Percentiles rank a stretch among this genome's conserved stretches.
Evolutionary conservation across 2,113 vertebrate genomes (phyloP).

Genomic region (Pelobates fuscus): DNA sequence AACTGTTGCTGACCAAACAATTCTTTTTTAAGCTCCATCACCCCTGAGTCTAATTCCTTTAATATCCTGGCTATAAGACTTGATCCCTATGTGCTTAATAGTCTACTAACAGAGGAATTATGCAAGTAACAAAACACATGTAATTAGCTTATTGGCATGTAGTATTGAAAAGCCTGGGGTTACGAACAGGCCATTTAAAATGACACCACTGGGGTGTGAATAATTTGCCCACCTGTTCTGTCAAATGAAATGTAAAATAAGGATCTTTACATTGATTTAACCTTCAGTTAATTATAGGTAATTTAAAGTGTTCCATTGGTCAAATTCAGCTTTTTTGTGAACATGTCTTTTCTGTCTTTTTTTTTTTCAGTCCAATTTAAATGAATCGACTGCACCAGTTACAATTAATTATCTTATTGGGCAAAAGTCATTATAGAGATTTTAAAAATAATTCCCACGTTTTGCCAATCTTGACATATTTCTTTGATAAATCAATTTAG

Average conservation of each 20-base stretch:
- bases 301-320: conserved; percentile 22
- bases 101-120: conserved; percentile 22
- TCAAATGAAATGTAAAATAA: conserved; percentile 1
- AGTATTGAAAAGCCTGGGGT: conserved; percentile 5
- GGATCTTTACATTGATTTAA: conserved; percentile 39
- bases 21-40: conserved; percentile 38
- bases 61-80: conserved; percentile 28
- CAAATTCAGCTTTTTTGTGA: background rate
- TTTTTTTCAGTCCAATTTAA: too few species aligned
- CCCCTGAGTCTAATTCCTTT: conserved; percentile 29
- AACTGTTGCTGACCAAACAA: conserved; percentile 45
- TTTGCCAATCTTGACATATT: background rate
- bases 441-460: too few species aligned
- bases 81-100: conserved; percentile 36
- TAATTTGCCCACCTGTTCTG: conserved; percentile 26
- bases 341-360: background rate
- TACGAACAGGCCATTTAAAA: conserved; percentile 29
- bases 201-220: conserved; percentile 9
- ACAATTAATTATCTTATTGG: too few species aligned
- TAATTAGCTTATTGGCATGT: conserved; percentile 42
- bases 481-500: conserved; percentile 15
- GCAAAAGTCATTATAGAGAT: too few species aligned
- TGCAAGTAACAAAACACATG: conserved; percentile 33
- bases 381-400: too few species aligned
- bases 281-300: conserved; percentile 37